Evolutionary conservation across 2,797 vertebrate species (phyloP), one percentile per base, ranked within the genome.

Genomic region (Coranthus polyacanthus): DNA sequence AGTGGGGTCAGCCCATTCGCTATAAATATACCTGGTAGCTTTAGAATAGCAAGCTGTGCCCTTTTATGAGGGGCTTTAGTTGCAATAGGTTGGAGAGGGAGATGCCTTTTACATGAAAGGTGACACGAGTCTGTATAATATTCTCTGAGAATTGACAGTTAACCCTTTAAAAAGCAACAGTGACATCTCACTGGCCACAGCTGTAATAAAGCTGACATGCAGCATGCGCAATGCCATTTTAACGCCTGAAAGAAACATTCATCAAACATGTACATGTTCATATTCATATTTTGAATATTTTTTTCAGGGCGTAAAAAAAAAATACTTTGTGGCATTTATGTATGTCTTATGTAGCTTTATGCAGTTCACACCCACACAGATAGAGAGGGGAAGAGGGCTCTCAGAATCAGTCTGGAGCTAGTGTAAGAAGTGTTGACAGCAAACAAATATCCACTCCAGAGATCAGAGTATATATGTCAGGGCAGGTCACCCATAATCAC

Each of bases 401-500:
- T 72, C 64, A 74, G 61, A 84, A 46, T 57, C 52, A 75, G 39
- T 50, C 64, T 67, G 46, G 68, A 83, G 67, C 53, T 38, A 72
- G 62, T 71, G 39, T 59, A 50, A 78, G 41, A 59, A 82, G 60
- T 81, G 52, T 69, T 60, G 75, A 91, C 78, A 87, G 86, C 82
- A 90, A 88, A 83, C 83, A 89, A 83, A 78, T 64, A 76, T 87
- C 74, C 85, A 87, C 86, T 84, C 64, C 81, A 86, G 72, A 88
- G 52, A 75, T 84, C 73, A 84, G 66, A 86, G 79, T 76, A 64
- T 79, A 83, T 82, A 81, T 29, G 21, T 76, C 72, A 81, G 65
- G 75, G 59, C 69, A 87, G 67, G 81, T 81, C 87, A 86, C 75
- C 82, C 82, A 86, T 92, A 92, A 85, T 94, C 93, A 94, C 94